Evolutionary conservation across 2,888 invertebrate genomes (phyloP), one percentile per base, ranked within the genome.

Genomic region (Drosophila silvestris): DNA sequence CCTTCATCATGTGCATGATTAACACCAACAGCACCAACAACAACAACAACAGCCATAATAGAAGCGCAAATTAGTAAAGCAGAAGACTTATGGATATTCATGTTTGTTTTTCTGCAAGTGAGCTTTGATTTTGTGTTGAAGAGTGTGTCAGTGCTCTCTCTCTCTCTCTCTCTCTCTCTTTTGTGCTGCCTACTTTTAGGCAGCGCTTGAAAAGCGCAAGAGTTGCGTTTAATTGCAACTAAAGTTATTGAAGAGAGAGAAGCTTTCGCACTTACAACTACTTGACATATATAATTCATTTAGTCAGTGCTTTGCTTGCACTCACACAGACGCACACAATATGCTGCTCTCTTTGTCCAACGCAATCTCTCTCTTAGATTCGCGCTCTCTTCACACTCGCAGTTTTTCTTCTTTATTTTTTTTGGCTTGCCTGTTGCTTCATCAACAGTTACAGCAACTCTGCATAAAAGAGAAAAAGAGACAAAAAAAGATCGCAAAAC

Each of bases 161-260:
- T 22, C 4, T 19, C 0, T 7, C 3, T 19, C 19, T 44, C 14
- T 47, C 9, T 12, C 6, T 52, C 33, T 26, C 35, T 6, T 70
- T 66, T 56, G 0, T 32, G 58, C 70, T 85, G 86, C 83, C 81
- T 86, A 86, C 85, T 86, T 85, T 86, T 61, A 78, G 86, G 86
- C 87, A 22, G 59, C 19, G 0, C 16, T 6, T 22, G 9, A 63
- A 77, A 68, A 44, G 6, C 41, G 9, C 16, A 22, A 22, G 16
- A 39, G n/a, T 10, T 30, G 52, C 7, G 22, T 35, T 50, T 57
- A 61, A 52, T 66, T 60, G 47, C 41, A n/a, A 10, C 19, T 39
- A 10, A 47, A 69, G 28, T 50, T 67, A 41, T n/a, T 44, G 33
- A 33, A 62, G 58, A 62, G 58, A 72, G 60, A 16, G 28, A 5